These are phyloP conservation scores for Geotria australis DNA, from an alignment of 2,797 vertebrate genomes.

Conservation along the genomic window DNA sequence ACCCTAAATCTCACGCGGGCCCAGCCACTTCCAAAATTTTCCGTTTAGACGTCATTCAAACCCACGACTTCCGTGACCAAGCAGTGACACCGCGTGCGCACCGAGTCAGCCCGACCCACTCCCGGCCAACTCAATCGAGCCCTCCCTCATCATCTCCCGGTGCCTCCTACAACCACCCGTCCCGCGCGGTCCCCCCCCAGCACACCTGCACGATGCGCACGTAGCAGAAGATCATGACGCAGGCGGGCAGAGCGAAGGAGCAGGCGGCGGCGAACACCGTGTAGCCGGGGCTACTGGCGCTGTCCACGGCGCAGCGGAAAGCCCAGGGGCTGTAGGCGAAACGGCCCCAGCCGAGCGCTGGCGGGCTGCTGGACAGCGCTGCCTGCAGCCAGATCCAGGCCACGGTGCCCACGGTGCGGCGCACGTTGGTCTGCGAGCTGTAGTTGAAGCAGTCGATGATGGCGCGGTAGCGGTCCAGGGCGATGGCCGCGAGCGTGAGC, in stretches of 20 bases:
- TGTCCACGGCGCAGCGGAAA: conserved; percentile 25
- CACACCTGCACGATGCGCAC: conserved; percentile 25
- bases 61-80: no score
- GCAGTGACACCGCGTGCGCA: no score
- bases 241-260: conserved; percentile 21
- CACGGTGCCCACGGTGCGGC: conserved; percentile 16
- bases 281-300: conserved; percentile 25
- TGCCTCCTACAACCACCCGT: no score
- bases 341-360: conserved; percentile 29
- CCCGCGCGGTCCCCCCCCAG: conserved; percentile 14
- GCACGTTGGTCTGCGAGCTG: conserved; percentile 19
- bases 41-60: no score
- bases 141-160: no score
- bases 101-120: no score
- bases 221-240: conserved; percentile 32
- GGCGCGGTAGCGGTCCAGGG: conserved; percentile 32
- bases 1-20: no score
- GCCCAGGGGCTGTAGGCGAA: conserved; percentile 17
- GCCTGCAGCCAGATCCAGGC: conserved; percentile 43
- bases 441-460: conserved; percentile 35
- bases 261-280: conserved; percentile 13
- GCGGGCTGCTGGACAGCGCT: conserved; percentile 21
- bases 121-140: no score
- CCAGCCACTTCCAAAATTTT: no score
- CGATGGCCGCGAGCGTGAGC: conserved; percentile 29